A percentile compares a stretch with the other conserved stretches of the same genome.
Evolutionary conservation across 92 coral and sea anemone species (phyloP).

Genomic region (Pocillopora grandis): DNA sequence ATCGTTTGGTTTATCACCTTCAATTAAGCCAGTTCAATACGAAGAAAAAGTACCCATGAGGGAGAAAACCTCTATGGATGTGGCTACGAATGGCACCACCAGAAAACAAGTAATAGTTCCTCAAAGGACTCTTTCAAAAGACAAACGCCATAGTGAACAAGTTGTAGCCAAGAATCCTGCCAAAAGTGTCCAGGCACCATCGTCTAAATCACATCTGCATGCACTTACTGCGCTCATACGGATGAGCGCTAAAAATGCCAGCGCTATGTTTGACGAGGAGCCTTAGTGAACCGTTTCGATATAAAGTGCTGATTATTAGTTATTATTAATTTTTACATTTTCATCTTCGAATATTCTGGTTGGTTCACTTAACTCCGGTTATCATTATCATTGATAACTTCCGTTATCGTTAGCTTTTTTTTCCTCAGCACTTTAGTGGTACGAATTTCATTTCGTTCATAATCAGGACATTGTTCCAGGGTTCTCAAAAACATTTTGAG

Average conservation of each 20-base stretch:
- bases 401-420: too few relatives aligned
- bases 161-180: slow-evolving; percentile 9
- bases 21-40: background rate
- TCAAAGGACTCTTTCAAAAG: slow-evolving; percentile 17
- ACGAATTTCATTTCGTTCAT: background rate
- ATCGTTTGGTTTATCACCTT: background rate
- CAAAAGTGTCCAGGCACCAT: background rate
- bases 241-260: slow-evolving; percentile 62
- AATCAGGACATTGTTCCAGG: too few relatives aligned
- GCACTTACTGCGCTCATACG: slow-evolving; percentile 58
- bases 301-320: background rate
- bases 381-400: too few relatives aligned
- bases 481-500: too few relatives aligned
- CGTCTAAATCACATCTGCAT: slow-evolving; percentile 21
- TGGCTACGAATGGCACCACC: background rate
- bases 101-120: background rate
- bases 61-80: background rate
- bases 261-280: slow-evolving; percentile 44
- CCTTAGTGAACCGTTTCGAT: background rate
- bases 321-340: background rate
- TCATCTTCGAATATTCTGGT: too few relatives aligned
- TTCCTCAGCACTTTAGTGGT: background rate
- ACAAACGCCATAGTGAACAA: slow-evolving; percentile 29
- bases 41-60: background rate
- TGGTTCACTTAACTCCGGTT: too few relatives aligned